Conservation (phyloP, 2,797 vertebrate species). For the Allobates femoralis region DNA sequence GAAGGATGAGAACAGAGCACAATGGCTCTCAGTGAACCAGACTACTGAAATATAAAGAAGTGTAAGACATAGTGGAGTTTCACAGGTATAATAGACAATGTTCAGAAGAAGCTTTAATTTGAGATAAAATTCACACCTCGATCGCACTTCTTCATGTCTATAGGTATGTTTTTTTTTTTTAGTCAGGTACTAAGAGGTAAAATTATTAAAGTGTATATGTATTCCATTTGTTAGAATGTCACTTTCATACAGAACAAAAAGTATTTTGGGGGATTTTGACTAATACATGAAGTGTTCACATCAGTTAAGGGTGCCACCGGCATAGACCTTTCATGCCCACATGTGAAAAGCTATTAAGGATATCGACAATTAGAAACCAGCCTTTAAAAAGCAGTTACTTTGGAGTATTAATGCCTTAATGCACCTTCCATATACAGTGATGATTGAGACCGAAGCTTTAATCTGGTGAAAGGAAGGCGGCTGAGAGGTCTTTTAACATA, state of each 20-base stretch:
- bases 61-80: background rate
- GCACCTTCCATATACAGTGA: slow-evolving; percentile 42
- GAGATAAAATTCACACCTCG: background rate
- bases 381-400: slow-evolving; percentile 34
- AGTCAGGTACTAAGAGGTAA: background rate
- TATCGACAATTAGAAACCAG: slow-evolving; percentile 47
- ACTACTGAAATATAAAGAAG: too few species aligned
- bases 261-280: background rate
- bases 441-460: slow-evolving; percentile 51
- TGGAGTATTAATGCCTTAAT: slow-evolving; percentile 48
- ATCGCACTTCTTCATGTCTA: background rate
- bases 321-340: slow-evolving; percentile 35
- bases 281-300: background rate
- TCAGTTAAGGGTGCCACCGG: background rate
- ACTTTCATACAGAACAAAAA: background rate
- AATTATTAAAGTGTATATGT: background rate
- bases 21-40: too few species aligned
- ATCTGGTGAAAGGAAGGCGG: slow-evolving; percentile 66
- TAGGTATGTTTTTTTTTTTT: background rate
- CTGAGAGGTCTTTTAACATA: slow-evolving; percentile 77
- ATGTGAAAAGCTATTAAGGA: slow-evolving; percentile 48
- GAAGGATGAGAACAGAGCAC: too few species aligned
- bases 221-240: background rate
- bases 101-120: background rate
- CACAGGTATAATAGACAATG: background rate